phyloP scores from a whole-genome alignment of 2,888 invertebrate species.

The Euclidia mi region DNA sequence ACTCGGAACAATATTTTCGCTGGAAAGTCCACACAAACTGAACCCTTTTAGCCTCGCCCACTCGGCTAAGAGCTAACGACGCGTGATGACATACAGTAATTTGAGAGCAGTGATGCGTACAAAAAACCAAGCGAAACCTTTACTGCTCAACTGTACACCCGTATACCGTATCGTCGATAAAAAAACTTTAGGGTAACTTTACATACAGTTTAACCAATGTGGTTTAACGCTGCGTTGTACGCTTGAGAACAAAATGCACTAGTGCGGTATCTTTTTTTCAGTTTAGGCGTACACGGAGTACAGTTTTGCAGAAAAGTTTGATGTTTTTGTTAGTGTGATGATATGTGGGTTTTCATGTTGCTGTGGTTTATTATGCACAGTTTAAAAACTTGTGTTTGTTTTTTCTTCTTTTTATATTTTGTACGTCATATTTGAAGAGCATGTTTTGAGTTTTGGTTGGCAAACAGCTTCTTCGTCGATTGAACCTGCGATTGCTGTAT shows the following conservation, averaged over 20 bases:
- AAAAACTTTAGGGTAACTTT: slow-evolving; percentile 40
- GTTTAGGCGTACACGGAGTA: slow-evolving; percentile 23
- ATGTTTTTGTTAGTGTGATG: background rate
- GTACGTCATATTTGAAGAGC: too few species aligned
- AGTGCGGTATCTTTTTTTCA: slow-evolving; percentile 36
- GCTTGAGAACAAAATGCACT: slow-evolving; percentile 48
- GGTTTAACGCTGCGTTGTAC: slow-evolving; percentile 37
- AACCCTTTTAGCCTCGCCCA: slow-evolving; percentile 23
- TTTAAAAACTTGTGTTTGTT: too few species aligned
- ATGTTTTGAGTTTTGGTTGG: too few species aligned
- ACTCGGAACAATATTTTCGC: slow-evolving; percentile 2
- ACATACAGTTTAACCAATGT: slow-evolving; percentile 44
- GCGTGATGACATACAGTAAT: slow-evolving; percentile 46
- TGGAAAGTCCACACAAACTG: slow-evolving; percentile 13
- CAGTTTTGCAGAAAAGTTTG: slow-evolving; percentile 3
- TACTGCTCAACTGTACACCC: slow-evolving; percentile 22
- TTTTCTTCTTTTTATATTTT: too few species aligned
- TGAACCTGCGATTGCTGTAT: too few species aligned
- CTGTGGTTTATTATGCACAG: too few species aligned
- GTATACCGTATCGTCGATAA: slow-evolving; percentile 18
- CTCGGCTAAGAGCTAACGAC: slow-evolving; percentile 28
- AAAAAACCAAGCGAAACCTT: slow-evolving; percentile 32
- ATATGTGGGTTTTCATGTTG: background rate
- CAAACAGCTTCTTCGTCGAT: too few species aligned
- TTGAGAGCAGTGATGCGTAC: slow-evolving; percentile 34